Evolutionary conservation across 2,797 vertebrate species (phyloP), one percentile per base, ranked within the genome.

Genomic region (Eidolon dupreanum): DNA sequence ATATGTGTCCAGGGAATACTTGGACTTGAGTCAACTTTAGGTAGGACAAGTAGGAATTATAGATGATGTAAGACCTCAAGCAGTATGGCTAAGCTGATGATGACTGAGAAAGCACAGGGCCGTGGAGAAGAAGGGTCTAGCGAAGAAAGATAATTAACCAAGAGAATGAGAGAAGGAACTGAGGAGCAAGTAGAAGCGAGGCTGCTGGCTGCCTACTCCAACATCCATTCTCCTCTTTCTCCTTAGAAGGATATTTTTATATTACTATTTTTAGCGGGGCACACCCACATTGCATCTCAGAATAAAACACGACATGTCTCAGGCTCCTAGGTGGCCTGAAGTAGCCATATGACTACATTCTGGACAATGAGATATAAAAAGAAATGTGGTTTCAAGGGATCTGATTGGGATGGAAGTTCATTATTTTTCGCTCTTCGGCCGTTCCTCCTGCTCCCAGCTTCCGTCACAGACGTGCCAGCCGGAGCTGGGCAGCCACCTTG

Each of bases 41-140:
- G 61, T 7, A 93, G 13, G 24, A 95, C 61, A 82, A 68, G 66
- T 0, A 73, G 84, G 33, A 93, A 75, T 71, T 82, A 82, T 0
- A 61, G 66, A 90, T 90, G 95, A 95, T 61, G 55, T 38, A 93
- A 88, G 88, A 38, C 43, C 65, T 31, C 4, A 36, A 68, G 41
- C 8, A 57, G 24, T 16, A 3, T 86, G 61, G 73, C 46, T 65
- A 36, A 70, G 92, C 86, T 57, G 49, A 19, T 6, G 5, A 28
- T 13, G 59, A 53, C 13, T 49, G 46, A 16, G 43, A 46, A 36
- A 68, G 15, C 55, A 55, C 4, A 26, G 10, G 17, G 20, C 33
- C 65, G 20, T 51, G 46, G 5, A 31, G 6, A 33, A 82, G 75
- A 26, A 43, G 1, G 6, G 61, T 26, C 20, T 24, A 15, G 65